phyloP scores from a whole-genome alignment of 2,888 invertebrate genomes.

The Pardosa pseudoannulata region DNA sequence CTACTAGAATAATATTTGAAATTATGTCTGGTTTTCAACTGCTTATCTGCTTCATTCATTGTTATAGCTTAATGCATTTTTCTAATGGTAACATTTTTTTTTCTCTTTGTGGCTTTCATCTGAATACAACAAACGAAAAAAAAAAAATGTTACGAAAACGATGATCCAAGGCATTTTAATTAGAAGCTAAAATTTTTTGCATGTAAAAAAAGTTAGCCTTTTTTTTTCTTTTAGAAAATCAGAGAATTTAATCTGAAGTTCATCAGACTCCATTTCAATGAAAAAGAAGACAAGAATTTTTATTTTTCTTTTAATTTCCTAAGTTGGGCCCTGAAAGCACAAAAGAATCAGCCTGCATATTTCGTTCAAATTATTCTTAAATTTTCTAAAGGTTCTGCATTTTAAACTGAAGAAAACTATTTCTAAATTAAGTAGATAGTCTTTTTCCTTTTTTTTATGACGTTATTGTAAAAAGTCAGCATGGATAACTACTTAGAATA shows the following conservation, averaged over 20 bases:
- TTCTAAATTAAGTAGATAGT: neutral
- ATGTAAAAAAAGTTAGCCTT: constrained; percentile 3
- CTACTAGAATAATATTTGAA: too few species aligned
- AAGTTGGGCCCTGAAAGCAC: constrained; percentile 15
- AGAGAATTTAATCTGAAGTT: constrained; percentile 43
- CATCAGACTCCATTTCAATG: constrained; percentile 40
- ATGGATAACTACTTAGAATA: neutral
- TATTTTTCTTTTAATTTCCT: constrained; percentile 56
- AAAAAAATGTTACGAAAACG: constrained; percentile 28
- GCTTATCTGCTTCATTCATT: constrained; percentile 5
- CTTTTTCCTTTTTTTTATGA: neutral
- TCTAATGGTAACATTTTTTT: constrained; percentile 4
- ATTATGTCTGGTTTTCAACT: too few species aligned
- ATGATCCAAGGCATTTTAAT: constrained; percentile 60
- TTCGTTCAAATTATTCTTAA: neutral
- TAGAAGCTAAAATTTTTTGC: constrained; percentile 33
- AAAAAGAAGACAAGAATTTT: constrained; percentile 30
- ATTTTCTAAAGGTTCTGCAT: neutral
- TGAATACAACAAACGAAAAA: constrained; percentile 16
- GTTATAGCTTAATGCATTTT: constrained; percentile 45
- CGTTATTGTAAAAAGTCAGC: neutral
- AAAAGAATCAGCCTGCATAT: neutral
- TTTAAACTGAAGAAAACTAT: neutral
- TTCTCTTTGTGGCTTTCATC: constrained; percentile 37
- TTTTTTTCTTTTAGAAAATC: constrained; percentile 28